Base-by-base conservation (phyloP, 2,797 vertebrate genomes). In the Aselliscus stoliczkanus region DNA sequence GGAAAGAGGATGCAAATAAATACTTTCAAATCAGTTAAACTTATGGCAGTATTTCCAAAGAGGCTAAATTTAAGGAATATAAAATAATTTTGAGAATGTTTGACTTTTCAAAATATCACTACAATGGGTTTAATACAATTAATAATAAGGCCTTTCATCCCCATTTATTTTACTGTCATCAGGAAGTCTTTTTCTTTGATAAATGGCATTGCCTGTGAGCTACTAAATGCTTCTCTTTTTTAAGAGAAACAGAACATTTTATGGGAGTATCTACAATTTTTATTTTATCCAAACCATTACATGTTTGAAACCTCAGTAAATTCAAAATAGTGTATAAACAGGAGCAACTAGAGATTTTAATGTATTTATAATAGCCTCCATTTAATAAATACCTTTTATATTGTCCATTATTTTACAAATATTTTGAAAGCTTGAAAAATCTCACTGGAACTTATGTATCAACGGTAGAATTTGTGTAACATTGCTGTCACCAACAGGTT, bases 401-500 rank as follows among this genome's bases (percentile, higher is more conserved):
- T 96, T 97, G 96, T 95, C 96, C 97, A 97, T 97, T 98, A 98
- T 96, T 97, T 96, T 96, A 95, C 94, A 90, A 98, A 95, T 96
- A 96, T 86, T 95, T 97, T 97, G 85, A 93, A 97, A 97, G 94
- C 92, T 95, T 77, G 50, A 97, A 93, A 31, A 79, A 56, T 81
- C 39, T 76, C 50, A 54, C 98, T 95, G 93, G 72, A 97, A 88
- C 82, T 31, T 52, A 60, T 10, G 0, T 77, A 96, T 97, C 77
- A 65, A 77, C 93, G 58, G 17, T 89, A 42, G 42, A 93, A 96
- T 97, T 37, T 96, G 85, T 98, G 98, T 97, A 97, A 96, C 98
- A 98, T 96, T 98, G 97, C 98, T 99, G 98, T 98, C 98, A 98
- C 98, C 98, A 98, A 96, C 98, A 98, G 98, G 98, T 98, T 97